phyloP scores from a whole-genome alignment of 2,888 invertebrate genomes.

The Diadegma fenestrale region DNA sequence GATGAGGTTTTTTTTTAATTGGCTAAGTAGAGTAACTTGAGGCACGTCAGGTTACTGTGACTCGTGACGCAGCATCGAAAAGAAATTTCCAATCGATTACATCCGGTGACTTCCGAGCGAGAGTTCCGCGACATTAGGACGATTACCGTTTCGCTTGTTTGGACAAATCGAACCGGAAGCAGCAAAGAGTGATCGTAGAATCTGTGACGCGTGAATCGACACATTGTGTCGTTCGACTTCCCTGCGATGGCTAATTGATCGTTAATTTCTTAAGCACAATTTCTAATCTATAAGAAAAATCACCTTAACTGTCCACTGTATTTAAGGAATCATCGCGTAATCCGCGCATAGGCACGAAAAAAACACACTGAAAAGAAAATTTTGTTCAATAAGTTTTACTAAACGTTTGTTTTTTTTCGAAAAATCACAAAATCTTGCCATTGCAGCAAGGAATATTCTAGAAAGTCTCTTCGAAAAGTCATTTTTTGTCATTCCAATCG shows the following conservation, averaged over 20 bases:
- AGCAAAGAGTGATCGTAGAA: conserved; percentile 20
- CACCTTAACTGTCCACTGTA: not conserved
- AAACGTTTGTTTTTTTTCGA: too few relatives aligned
- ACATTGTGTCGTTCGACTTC: conserved; percentile 9
- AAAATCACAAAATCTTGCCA: too few relatives aligned
- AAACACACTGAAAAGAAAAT: too few relatives aligned
- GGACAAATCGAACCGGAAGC: conserved; percentile 53
- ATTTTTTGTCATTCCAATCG: too few relatives aligned
- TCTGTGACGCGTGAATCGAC: conserved; percentile 53
- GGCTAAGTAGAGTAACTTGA: not conserved
- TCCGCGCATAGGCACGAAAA: too few relatives aligned
- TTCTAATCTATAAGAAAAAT: not conserved
- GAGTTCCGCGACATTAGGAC: conserved; percentile 44
- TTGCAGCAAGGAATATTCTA: too few relatives aligned
- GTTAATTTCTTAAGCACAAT: not conserved
- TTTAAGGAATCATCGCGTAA: not conserved
- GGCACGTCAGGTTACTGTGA: conserved; percentile 1
- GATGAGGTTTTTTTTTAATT: not conserved
- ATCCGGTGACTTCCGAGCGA: conserved; percentile 45
- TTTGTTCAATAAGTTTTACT: too few relatives aligned
- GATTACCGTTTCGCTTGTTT: conserved; percentile 55
- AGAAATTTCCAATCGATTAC: conserved; percentile 63
- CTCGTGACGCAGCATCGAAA: conserved; percentile 34
- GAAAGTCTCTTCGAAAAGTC: too few relatives aligned
- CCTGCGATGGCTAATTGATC: not conserved